These are phyloP conservation scores for Eupithecia vulgata DNA, from an alignment of 2,888 invertebrate genomes.

Conservation along the genomic window DNA sequence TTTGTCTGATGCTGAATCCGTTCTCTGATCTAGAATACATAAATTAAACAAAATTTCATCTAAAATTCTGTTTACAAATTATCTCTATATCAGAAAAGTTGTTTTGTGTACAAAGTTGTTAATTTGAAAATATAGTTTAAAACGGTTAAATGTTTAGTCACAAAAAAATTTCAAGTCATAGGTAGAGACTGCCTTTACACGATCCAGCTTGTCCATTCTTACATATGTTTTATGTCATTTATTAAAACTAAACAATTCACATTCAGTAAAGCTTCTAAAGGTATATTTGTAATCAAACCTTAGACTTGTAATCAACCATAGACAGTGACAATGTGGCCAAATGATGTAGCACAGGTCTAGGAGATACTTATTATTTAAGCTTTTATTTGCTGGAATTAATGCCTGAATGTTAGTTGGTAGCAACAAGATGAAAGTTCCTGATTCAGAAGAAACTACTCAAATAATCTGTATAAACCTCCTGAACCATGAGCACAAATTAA, in stretches of 20 bases:
- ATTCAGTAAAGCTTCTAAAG: background rate
- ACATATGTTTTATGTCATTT: background rate
- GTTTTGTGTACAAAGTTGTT: constrained; percentile 4
- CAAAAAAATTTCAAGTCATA: background rate
- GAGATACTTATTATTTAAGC: background rate
- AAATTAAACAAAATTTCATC: background rate
- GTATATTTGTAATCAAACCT: background rate
- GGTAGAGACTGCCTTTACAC: background rate
- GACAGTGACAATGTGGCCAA: background rate
- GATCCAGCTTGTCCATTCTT: background rate
- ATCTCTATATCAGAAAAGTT: background rate
- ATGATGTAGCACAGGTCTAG: background rate
- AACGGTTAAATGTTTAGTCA: background rate
- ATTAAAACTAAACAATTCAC: too few species aligned
- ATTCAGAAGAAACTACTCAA: background rate
- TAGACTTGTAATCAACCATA: background rate
- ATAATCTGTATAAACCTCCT: too few species aligned
- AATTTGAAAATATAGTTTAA: background rate
- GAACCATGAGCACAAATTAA: too few species aligned
- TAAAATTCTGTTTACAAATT: background rate
- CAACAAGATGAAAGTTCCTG: background rate
- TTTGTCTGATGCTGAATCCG: background rate
- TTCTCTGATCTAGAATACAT: constrained; percentile 5
- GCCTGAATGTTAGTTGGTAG: background rate
- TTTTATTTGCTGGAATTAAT: too few species aligned